Evolutionary conservation across 2,888 invertebrate genomes (phyloP), one percentile per base, ranked within the genome.

Genomic region (Ophion costatus): DNA sequence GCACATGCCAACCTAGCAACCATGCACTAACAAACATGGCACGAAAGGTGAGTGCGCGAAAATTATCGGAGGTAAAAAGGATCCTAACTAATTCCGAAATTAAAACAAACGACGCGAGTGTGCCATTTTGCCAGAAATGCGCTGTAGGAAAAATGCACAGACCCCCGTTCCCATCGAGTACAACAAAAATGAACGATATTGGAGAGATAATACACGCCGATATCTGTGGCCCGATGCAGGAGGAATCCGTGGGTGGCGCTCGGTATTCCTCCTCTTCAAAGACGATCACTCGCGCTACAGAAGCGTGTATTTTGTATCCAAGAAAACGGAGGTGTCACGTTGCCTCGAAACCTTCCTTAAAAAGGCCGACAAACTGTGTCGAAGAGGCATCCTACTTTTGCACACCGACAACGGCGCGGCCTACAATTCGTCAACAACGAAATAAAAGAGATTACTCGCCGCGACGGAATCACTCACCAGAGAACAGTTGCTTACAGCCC

Each of bases 321-420:
- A 61, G 22, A 73, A 59, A 42, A 2, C 73, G 14, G 73, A 73
- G 22, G 38, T 42, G 0, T 42, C 10, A 22, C 38, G 22, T 10
- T 59, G 20, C 38, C 38, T 73, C 38, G 38, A 59, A 14, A 14
- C 10, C 7, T 73, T 42, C 14, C 0, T 2, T 20, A 59, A 6
- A 22, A 59, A 61, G 22, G 59, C 59, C 14, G 73, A 73, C 42
- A 73, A 73, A 20, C 1, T 11, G 1, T 38, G 38, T 38, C 59
- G 38, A 22, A 33, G 22, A n/a, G 59, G 59, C 11, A 42, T 73
- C 0, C 33, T 9, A 59, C 22, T 33, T 17, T 2, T 87, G 0
- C 33, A 79, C n/a, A 75, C 82, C 0, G 87, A 85, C 22, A 85
- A 84, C n/a, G 85, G 87, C 1, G n/a, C n/a, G n/a, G n/a, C n/a